Conservation (phyloP, 2,113 vertebrate species). For the Dunckerocampus dactyliophorus region DNA sequence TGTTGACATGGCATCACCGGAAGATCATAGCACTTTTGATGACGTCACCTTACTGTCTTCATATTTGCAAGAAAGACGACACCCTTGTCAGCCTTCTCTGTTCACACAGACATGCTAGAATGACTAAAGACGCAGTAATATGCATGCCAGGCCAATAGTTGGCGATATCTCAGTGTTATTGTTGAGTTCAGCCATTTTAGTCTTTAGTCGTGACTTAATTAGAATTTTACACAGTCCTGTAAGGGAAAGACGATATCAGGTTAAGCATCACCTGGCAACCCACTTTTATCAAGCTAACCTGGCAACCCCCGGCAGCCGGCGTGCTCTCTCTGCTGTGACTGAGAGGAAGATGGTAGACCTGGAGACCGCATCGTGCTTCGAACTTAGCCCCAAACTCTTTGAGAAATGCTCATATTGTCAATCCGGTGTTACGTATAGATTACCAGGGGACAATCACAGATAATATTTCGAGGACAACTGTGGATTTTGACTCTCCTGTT, state of each 20-base stretch:
- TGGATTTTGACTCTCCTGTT: neutral
- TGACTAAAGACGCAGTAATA: no score
- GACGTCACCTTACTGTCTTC: no score
- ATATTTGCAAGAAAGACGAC: no score
- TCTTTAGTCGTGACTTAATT: neutral
- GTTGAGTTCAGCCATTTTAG: no score
- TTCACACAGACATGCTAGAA: no score
- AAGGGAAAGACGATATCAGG: slow-evolving; percentile 22
- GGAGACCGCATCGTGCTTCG: slow-evolving; percentile 63
- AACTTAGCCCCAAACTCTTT: slow-evolving; percentile 70
- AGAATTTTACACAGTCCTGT: neutral
- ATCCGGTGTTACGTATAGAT: slow-evolving; percentile 63
- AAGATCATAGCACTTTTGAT: no score
- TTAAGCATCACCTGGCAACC: slow-evolving; percentile 48
- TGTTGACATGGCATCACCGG: no score
- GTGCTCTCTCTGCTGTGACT: slow-evolving; percentile 37
- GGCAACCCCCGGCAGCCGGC: slow-evolving; percentile 53
- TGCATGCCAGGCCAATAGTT: no score
- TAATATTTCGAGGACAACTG: slow-evolving; percentile 53
- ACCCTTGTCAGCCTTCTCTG: no score
- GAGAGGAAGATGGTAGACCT: slow-evolving; percentile 77
- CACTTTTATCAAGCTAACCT: slow-evolving; percentile 9
- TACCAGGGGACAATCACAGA: slow-evolving; percentile 73
- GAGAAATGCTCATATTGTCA: slow-evolving; percentile 58
- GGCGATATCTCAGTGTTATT: no score